Evolutionary conservation across 64 coral and sea anemone species (phyloP).

Genomic region (Montipora sp.): DNA sequence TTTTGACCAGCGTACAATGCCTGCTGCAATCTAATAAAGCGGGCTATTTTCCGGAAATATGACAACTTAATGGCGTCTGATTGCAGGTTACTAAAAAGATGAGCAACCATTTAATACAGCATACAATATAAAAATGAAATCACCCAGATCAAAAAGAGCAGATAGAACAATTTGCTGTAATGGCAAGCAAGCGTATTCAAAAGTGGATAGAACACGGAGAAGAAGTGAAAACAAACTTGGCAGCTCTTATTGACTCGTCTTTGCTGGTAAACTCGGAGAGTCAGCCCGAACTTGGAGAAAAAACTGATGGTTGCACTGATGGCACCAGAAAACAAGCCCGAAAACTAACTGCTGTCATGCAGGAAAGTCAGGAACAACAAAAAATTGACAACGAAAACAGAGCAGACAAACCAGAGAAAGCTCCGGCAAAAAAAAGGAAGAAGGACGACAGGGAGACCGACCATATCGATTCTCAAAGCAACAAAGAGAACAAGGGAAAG

Average conservation of each 20-base stretch:
- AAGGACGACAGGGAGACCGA: background rate
- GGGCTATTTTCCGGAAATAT: background rate
- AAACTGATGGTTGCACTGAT: background rate
- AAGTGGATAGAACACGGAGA: background rate
- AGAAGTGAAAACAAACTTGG: background rate
- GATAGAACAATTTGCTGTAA: constrained; percentile 5
- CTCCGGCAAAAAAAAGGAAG: background rate
- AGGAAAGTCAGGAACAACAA: background rate
- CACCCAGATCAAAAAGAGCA: constrained; percentile 21
- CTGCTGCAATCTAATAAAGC: background rate
- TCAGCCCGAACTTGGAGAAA: background rate
- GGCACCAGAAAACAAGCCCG: background rate
- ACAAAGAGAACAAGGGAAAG: background rate
- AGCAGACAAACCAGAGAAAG: background rate
- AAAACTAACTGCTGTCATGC: background rate
- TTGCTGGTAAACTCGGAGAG: background rate
- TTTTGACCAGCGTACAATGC: background rate
- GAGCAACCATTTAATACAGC: background rate
- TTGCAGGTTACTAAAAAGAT: background rate
- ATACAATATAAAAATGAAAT: background rate
- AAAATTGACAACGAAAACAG: background rate
- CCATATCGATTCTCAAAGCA: background rate
- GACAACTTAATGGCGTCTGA: background rate
- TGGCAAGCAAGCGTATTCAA: background rate
- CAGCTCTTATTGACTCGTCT: background rate